phyloP scores from a whole-genome alignment of 2,113 vertebrate genomes.

The Gavia stellata region DNA sequence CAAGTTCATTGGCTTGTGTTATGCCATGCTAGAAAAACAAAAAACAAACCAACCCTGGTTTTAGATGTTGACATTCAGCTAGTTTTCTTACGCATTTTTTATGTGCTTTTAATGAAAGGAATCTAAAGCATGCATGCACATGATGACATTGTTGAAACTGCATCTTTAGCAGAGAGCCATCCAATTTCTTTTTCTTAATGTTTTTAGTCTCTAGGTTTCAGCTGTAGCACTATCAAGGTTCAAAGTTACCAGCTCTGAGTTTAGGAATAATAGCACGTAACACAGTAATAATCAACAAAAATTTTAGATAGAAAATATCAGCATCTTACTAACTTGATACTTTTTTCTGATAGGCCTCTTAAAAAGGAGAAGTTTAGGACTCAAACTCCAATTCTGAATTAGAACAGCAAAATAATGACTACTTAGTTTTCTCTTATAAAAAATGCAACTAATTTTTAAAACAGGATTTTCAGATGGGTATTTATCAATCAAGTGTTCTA shows the following conservation, averaged over 20 bases:
- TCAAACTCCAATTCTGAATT: background rate
- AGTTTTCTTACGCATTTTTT: background rate
- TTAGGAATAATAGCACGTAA: background rate
- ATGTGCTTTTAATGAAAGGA: background rate
- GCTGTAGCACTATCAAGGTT: background rate
- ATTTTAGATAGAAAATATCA: background rate
- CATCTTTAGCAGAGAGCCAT: background rate
- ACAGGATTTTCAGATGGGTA: background rate
- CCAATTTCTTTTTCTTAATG: background rate
- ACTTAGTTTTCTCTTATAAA: background rate
- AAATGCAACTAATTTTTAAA: background rate
- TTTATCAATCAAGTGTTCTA: background rate
- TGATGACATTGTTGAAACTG: background rate
- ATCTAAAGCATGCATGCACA: rapidly evolving
- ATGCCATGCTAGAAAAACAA: slow-evolving; percentile 87
- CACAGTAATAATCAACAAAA: background rate
- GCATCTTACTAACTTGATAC: background rate
- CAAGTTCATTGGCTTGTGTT: slow-evolving; percentile 97
- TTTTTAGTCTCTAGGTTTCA: background rate
- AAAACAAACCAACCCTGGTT: background rate
- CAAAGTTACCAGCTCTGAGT: background rate
- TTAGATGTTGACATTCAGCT: background rate
- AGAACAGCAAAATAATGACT: background rate
- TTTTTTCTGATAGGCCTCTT: background rate
- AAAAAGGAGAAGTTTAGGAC: background rate